Percentiles rank a stretch among this genome's conserved stretches.
phyloP scores from a whole-genome alignment of 2,888 invertebrate genomes.

The Nymphalis polychloros region DNA sequence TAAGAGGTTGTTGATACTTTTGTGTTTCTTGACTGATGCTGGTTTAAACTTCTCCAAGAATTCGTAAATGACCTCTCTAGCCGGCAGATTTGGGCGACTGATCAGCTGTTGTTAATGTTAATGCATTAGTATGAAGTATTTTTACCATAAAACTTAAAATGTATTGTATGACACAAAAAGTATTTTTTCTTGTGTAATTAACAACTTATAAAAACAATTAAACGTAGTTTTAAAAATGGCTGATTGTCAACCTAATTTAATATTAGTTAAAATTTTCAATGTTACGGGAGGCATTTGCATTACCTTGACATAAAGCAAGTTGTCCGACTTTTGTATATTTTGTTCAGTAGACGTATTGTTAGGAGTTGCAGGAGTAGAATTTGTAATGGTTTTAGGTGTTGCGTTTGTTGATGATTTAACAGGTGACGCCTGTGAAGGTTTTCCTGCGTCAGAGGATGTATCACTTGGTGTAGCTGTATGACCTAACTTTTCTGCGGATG shows the following conservation, averaged over 20 bases:
- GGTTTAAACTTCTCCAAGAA: slow-evolving; percentile 61
- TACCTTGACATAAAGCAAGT: slow-evolving; percentile 37
- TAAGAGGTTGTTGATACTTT: slow-evolving; percentile 57
- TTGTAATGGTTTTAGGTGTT: background rate
- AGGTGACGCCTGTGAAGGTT: slow-evolving; percentile 1
- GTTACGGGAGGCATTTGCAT: background rate
- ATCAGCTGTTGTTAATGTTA: slow-evolving; percentile 45
- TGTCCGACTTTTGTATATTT: slow-evolving; percentile 15
- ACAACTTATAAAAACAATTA: no score
- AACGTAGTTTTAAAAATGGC: no score
- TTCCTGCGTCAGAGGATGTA: background rate
- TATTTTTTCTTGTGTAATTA: no score
- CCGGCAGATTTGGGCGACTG: slow-evolving; percentile 60
- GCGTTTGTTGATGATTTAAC: background rate
- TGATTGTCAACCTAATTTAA: no score
- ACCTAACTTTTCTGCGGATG: background rate
- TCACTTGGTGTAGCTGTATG: background rate
- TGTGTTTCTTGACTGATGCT: slow-evolving; percentile 65
- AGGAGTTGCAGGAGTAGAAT: background rate
- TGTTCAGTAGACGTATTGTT: background rate
- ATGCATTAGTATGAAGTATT: background rate
- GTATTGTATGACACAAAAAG: no score
- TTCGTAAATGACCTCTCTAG: slow-evolving; percentile 55
- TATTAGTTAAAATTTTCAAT: no score
- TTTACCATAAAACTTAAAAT: background rate